phyloP scores from a whole-genome alignment of 2,797 vertebrate species.

The Sparus aurata region DNA sequence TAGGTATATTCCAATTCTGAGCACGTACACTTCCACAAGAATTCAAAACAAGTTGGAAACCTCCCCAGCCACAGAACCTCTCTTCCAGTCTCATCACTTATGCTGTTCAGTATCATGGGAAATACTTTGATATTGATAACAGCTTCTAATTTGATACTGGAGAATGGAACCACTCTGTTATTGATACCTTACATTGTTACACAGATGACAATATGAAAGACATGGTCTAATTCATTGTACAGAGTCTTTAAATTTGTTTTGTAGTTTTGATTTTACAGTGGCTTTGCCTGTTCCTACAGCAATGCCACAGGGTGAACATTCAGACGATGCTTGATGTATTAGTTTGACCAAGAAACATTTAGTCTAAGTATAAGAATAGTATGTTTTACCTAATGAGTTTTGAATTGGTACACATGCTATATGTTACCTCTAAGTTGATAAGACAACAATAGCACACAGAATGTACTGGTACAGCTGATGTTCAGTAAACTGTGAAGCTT shows the following conservation, averaged over 20 bases:
- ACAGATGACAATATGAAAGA: slow-evolving; percentile 9
- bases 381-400: neutral
- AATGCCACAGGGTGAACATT: neutral
- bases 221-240: neutral
- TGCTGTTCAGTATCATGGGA: slow-evolving; percentile 37
- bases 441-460: neutral
- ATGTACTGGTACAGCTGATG: neutral
- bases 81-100: slow-evolving; percentile 26
- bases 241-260: neutral
- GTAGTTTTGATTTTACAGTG: no score
- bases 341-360: neutral
- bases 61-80: slow-evolving; percentile 13
- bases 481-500: neutral
- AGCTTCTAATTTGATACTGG: slow-evolving; percentile 26
- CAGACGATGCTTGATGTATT: neutral
- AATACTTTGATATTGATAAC: slow-evolving; percentile 53
- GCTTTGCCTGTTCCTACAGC: neutral
- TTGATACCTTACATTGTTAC: slow-evolving; percentile 31
- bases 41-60: slow-evolving; percentile 38
- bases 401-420: neutral
- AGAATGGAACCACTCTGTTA: slow-evolving; percentile 10
- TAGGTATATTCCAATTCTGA: slow-evolving; percentile 10
- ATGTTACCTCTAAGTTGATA: neutral
- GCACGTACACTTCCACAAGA: slow-evolving; percentile 28
- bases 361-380: neutral